Percentiles rank a stretch among this genome's conserved stretches.
Conservation (phyloP, 2,113 vertebrate species). For the Solea senegalensis region DNA sequence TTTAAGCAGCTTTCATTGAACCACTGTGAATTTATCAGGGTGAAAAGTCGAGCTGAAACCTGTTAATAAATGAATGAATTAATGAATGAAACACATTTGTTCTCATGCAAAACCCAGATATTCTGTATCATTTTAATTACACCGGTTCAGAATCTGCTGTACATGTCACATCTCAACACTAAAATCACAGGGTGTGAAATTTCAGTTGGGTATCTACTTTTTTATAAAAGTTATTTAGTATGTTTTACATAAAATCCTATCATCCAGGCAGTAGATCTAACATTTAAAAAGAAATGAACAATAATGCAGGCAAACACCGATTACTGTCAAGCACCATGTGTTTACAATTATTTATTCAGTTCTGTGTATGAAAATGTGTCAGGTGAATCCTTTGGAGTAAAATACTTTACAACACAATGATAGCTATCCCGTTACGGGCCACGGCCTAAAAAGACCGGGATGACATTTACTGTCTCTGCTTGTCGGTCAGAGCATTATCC, state of each 20-base stretch:
- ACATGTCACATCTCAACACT: background rate
- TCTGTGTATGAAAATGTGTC: background rate
- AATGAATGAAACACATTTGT: too few relatives aligned
- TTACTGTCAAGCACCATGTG: background rate
- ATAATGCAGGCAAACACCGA: background rate
- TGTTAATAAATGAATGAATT: background rate
- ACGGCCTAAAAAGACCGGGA: slow-evolving; percentile 10
- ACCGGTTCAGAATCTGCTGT: slow-evolving; percentile 12
- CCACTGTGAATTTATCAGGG: background rate
- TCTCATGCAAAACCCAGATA: slow-evolving; percentile 7
- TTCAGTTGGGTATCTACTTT: background rate
- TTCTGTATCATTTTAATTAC: slow-evolving; percentile 1
- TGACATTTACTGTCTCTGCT: slow-evolving; percentile 57
- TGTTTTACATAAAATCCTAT: slow-evolving; percentile 1
- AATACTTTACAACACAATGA: slow-evolving; percentile 16
- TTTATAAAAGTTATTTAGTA: too few relatives aligned
- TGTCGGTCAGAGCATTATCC: slow-evolving; percentile 70
- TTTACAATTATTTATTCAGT: slow-evolving; percentile 1
- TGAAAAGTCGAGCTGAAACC: slow-evolving; percentile 12
- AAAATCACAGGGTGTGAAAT: background rate
- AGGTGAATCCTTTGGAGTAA: background rate
- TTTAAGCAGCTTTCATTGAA: slow-evolving; percentile 3
- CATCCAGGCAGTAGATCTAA: background rate
- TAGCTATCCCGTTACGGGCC: slow-evolving; percentile 37
- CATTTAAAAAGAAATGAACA: background rate